Conservation (phyloP, 2,888 invertebrate genomes). For the Lasius platythorax region DNA sequence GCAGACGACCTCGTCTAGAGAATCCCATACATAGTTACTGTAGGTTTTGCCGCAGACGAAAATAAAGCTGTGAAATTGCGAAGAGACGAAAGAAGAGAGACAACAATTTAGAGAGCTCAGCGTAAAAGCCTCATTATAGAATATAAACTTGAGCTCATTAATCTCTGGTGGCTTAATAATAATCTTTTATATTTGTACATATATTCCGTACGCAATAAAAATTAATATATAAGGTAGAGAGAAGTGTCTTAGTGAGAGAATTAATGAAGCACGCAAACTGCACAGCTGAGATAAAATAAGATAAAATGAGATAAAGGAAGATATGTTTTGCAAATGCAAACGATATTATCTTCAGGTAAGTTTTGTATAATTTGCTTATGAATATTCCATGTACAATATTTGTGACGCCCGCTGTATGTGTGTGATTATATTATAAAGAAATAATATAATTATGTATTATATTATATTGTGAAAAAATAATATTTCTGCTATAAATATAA, state of each 20-base stretch:
- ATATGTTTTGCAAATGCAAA: conserved; percentile 19
- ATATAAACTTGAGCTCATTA: conserved; percentile 7
- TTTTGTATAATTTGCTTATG: conserved; percentile 27
- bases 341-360: background rate
- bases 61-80: conserved; percentile 43
- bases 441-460: too few relatives aligned
- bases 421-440: too few relatives aligned
- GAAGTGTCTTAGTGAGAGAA: background rate
- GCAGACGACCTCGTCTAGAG: conserved; percentile 34
- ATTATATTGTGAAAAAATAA: background rate
- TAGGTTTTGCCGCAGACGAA: conserved; percentile 9
- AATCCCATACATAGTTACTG: conserved; percentile 62
- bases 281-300: background rate
- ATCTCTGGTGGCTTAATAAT: background rate
- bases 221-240: background rate
- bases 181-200: conserved; percentile 16
- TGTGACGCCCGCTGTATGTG: background rate
- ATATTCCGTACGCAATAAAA: background rate
- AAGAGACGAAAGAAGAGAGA: conserved; percentile 12
- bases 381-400: conserved; percentile 20
- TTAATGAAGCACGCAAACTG: conserved; percentile 26
- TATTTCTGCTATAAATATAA: background rate
- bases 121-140: conserved; percentile 7
- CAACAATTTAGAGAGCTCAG: background rate
- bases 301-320: background rate